Evolutionary conservation across 2,888 invertebrate genomes (phyloP), one percentile per base, ranked within the genome.

Genomic region (Tinea trinotella): DNA sequence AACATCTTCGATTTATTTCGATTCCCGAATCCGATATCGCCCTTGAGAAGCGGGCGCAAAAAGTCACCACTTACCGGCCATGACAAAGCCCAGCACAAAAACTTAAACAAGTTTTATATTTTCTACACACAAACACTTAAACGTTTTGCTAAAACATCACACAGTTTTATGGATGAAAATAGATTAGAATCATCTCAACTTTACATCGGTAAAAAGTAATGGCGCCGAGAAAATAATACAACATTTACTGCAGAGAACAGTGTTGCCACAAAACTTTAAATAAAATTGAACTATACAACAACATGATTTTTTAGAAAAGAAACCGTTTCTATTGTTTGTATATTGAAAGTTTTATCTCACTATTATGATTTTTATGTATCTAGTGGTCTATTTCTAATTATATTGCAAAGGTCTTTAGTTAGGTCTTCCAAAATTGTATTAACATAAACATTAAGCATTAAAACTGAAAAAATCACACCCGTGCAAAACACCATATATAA

Each of bases 31-130:
- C 84, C 84, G 74, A 82, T 84, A 83, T 86, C 85, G 84, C 84
- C 85, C 86, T 86, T 87, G 83, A 83, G 74, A 81, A 81, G 73
- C 78, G 81, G 81, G 81, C 80, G 80, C 81, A 77, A 84, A 85
- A 86, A 86, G 84, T 85, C 85, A 82, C 84, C 86, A 91, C 91
- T 91, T 91, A 91, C 91, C 91, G 91, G 92, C 92, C 92, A 92
- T 92, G 90, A 90, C 91, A 91, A 88, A 89, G 79, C 83, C 85
- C 84, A 84, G 85, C 85, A 84, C 84, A 79, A 82, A 74, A 82
- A 83, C 81, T 83, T 75, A 78, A 77, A 74, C 76, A 79, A 84
- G 80, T 84, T 81, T 73, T 62, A 84, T 76, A 84, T 80, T 86
- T 78, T 79, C 74, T 77, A 64, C 71, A 74, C 86, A 85, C 86